Base-by-base conservation (phyloP, 2,797 vertebrate species). In the Myotis daubentonii region DNA sequence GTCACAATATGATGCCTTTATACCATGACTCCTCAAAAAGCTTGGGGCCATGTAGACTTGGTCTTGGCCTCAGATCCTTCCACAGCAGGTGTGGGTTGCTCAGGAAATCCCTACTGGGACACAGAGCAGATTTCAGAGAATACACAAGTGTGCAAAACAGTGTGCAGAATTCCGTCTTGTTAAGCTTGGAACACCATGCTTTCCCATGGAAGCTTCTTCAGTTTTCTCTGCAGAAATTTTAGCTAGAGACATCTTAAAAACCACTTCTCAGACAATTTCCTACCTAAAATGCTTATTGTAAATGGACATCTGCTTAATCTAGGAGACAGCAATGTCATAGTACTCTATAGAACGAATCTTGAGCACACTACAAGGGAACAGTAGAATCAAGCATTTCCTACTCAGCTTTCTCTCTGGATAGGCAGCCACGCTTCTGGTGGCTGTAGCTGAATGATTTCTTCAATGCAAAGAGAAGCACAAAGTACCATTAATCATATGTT, bases 371-470 rank as follows among this genome's bases (percentile, higher is more conserved):
- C 36, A 7, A 3, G 1, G 2, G 60, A 16, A 28, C 23, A 13
- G 65, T 2, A 70, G 66, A 62, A 23, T 0, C 57, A 80, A 74
- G 22, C 13, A 20, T 57, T 84, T 71, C 28, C 2, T 66, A 47
- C 15, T 3, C 51, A 49, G 20, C 44, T 80, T 83, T 81, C 87
- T 79, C 92, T 57, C 91, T 75, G 23, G 38, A 92, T 91, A 55
- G 47, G 65, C 47, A 38, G 8, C 20, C 80, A 60, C 65, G 62
- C 1, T 81, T 9, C 81, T 5, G 2, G 11, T 33, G 60, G 19
- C 15, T 75, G 76, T 10, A 44, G 60, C 47, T 68, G 15, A 86
- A 11, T 90, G 49, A 19, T 85, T 83, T 88, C 62, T 87, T 65
- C 36, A 49, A 36, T 47, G 72, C 89, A n/a, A 44, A 70, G 53